Conservation (phyloP, 1,140 invertebrate genomes). For the Cydia amplana region DNA sequence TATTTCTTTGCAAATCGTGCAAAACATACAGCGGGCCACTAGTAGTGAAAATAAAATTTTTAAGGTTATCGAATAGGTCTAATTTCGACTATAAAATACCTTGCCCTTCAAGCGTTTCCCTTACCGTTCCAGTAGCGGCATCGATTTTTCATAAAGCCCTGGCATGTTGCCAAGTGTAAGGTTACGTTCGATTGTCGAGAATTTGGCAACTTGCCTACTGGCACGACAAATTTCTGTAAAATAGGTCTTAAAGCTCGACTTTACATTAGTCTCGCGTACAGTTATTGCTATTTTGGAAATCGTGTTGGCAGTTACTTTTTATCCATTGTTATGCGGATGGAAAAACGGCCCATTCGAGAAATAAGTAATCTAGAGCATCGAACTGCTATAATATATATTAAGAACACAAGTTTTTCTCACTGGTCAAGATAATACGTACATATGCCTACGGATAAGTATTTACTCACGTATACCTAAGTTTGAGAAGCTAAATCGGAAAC, state of each 20-base stretch:
- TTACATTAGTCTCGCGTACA: slow-evolving; percentile 23
- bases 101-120: neutral
- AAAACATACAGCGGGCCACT: no score
- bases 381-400: neutral
- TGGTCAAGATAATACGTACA: neutral
- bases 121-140: slow-evolving; percentile 17
- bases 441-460: no score
- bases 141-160: slow-evolving; percentile 28
- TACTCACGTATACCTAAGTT: no score
- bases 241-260: slow-evolving; percentile 26
- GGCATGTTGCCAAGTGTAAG: slow-evolving; percentile 13
- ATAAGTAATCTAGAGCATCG: neutral
- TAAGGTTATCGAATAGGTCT: neutral
- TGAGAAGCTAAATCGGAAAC: no score
- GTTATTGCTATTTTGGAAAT: slow-evolving; percentile 13
- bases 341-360: neutral
- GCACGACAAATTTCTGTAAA: slow-evolving; percentile 24
- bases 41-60: neutral
- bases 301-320: slow-evolving; percentile 1
- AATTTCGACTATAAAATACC: neutral
- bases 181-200: slow-evolving; percentile 22
- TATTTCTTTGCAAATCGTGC: no score
- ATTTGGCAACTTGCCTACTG: slow-evolving; percentile 10
- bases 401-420: neutral
- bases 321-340: neutral